A percentile compares a stretch with the other conserved stretches of the same genome.
phyloP scores from a whole-genome alignment of 1,140 invertebrate genomes.

The Drosophila navojoa region DNA sequence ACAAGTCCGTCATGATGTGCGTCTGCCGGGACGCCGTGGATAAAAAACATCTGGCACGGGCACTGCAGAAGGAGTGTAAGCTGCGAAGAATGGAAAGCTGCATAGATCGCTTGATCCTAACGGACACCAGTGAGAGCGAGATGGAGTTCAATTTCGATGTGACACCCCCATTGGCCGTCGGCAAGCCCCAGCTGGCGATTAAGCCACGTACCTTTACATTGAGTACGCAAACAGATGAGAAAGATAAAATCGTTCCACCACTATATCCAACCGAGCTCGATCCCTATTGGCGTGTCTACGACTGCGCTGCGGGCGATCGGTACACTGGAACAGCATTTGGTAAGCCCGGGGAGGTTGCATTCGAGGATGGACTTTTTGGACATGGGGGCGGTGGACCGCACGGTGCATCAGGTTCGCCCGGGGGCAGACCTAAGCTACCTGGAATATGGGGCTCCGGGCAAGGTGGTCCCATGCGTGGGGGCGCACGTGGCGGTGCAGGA shows the following conservation, averaged over 20 bases:
- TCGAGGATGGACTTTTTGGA: constrained; percentile 61
- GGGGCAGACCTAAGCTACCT: constrained; percentile 1
- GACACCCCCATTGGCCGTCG: constrained; percentile 46
- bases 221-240: constrained; percentile 57
- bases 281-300: constrained; percentile 44
- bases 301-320: constrained; percentile 59
- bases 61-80: constrained; percentile 52
- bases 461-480: constrained; percentile 4
- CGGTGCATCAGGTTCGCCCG: constrained; percentile 8
- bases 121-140: constrained; percentile 75
- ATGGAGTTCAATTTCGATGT: constrained; percentile 72
- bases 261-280: constrained; percentile 29
- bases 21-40: constrained; percentile 57
- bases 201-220: constrained; percentile 36
- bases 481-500: constrained; percentile 2
- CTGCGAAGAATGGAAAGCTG: constrained; percentile 38
- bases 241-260: constrained; percentile 1
- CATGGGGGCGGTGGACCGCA: constrained; percentile 51
- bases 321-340: constrained; percentile 62
- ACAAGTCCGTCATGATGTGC: constrained; percentile 63
- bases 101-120: constrained; percentile 56
- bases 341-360: constrained; percentile 27
- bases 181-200: background rate
- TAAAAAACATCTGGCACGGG: constrained; percentile 51
- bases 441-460: constrained; percentile 12